Evolutionary conservation across 2,797 vertebrate species (phyloP), one percentile per base, ranked within the genome.

Genomic region (Dendrocincla tyrannina): DNA sequence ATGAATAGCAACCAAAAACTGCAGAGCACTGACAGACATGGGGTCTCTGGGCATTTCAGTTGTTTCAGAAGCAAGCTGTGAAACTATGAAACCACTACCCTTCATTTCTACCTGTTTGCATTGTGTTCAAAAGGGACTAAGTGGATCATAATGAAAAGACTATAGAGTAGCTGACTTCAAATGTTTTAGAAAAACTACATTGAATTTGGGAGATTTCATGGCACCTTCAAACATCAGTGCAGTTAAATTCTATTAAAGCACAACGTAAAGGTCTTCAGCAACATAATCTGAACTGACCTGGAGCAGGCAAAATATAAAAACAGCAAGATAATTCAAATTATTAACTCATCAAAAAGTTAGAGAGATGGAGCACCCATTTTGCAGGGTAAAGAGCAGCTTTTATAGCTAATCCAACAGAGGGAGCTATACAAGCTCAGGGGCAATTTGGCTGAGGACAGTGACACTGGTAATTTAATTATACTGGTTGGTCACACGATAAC

Each of bases 401-500:
- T 39, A n/a, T 10, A 16, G 12, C 23, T 66, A 73, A 84, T 60
- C 69, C 80, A 60, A 49, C 0, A 84, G 85, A 86, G 47, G 69
- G 50, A 88, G 79, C 58, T 75, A 2, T 28, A 60, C 69, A 89
- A 92, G 15, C 17, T 78, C 10, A 16, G 37, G 41, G 82, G 39
- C 13, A 81, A 17, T 79, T 35, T 84, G 85, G 50, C 82, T 37
- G 50, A 58, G 44, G 70, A 79, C 47, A 64, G 67, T 60, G 59
- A 63, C 39, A 44, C 11, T 25, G 35, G 50, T 85, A n/a, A 92
- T 95, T 95, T 73, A 77, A 85, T 92, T 93, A 66, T 33, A 49
- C 76, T 94, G 82, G 95, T 91, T 94, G 95, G 87, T 83, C 91
- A 91, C 78, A 83, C 72, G 83, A 67, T 72, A 74, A 88, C 73